Evolutionary conservation across 2,113 vertebrate genomes (phyloP).

Genomic region (Boulengerochromis microlepis): DNA sequence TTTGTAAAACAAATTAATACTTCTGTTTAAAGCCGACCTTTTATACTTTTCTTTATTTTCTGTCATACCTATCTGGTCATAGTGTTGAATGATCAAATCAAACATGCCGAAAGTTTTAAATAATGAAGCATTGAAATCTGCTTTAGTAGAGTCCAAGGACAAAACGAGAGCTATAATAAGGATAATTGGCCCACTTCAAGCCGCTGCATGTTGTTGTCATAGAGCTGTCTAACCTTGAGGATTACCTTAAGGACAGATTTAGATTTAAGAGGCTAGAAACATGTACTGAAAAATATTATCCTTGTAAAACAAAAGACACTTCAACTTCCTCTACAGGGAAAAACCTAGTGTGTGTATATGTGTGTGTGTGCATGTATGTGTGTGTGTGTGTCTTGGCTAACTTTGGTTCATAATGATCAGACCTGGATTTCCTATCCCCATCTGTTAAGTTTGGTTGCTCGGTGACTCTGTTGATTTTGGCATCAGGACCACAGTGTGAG

Average conservation of each 20-base stretch:
- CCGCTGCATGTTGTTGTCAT: background rate
- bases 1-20: background rate
- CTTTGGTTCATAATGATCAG: background rate
- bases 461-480: slow-evolving; percentile 9
- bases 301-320: background rate
- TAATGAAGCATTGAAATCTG: background rate
- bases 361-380: background rate
- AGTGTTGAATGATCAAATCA: background rate
- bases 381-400: background rate
- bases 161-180: background rate
- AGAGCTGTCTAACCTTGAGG: background rate
- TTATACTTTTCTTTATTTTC: background rate
- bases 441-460: slow-evolving; percentile 1
- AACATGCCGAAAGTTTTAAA: background rate
- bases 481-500: background rate
- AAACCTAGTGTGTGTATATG: background rate
- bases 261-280: background rate
- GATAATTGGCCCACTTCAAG: background rate
- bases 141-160: background rate
- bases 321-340: background rate
- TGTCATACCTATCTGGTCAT: background rate
- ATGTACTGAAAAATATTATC: background rate
- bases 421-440: background rate
- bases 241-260: background rate
- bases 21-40: background rate